These are phyloP conservation scores for Oreochromis grahami DNA, from an alignment of 2,797 vertebrate genomes.

Conservation along the genomic window DNA sequence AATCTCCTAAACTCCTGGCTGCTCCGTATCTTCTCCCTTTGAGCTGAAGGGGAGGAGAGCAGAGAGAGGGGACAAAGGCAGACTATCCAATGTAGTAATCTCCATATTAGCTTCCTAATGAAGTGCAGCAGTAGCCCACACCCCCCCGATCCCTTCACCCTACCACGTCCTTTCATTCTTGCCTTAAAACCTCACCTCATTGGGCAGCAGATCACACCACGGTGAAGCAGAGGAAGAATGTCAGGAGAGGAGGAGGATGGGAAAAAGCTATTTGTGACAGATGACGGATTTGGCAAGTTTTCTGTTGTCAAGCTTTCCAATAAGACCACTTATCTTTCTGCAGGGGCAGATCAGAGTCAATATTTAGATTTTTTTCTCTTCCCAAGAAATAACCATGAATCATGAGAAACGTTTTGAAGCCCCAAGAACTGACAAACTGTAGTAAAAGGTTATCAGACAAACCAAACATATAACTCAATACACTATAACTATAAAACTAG, in stretches of 20 bases:
- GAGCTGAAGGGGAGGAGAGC: constrained; percentile 25
- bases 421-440: not conserved
- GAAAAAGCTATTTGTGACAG: not conserved
- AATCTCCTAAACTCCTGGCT: not conserved
- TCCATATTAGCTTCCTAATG: constrained; percentile 45
- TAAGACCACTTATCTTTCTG: not conserved
- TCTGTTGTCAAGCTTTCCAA: not conserved
- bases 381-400: not conserved
- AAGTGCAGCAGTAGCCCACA: constrained; percentile 46
- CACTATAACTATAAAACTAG: not conserved
- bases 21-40: constrained; percentile 23
- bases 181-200: constrained; percentile 74
- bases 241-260: constrained; percentile 7
- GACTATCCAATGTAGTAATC: constrained; percentile 23
- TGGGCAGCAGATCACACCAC: constrained; percentile 41
- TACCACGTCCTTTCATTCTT: constrained; percentile 53
- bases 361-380: not conserved
- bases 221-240: constrained; percentile 45
- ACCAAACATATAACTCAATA: not conserved
- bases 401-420: not conserved
- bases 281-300: constrained; percentile 30
- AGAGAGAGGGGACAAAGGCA: not conserved
- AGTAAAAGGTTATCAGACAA: not conserved
- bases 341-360: not conserved
- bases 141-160: not conserved